Evolutionary conservation across 2,888 invertebrate genomes (phyloP), one percentile per base, ranked within the genome.

Genomic region (Ophion ventricosus): DNA sequence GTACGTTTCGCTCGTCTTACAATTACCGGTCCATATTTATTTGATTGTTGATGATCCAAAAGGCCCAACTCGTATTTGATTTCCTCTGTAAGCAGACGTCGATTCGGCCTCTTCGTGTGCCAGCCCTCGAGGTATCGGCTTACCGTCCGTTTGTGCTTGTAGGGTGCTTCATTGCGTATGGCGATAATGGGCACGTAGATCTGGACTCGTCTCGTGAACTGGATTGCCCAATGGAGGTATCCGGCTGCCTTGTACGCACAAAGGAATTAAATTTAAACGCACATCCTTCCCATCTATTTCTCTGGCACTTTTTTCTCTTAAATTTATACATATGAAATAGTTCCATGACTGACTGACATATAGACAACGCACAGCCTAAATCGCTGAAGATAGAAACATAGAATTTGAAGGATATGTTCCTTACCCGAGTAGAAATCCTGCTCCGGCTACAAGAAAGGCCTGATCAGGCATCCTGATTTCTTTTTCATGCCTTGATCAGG

Each of bases 151-250:
- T n/a, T n/a, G 23, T 78, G 70, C 63, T 63, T 66, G 63, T 54
- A 8, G 54, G 61, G 20, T 49, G 43, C 35, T 67, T 49, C 35
- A 35, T 59, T 49, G 59, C 3, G n/a, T 2, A 29, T 43, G n/a
- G 11, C 70, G n/a, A 11, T 35, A 49, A 69, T 54, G 69, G 26
- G 25, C 69, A 20, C 20, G 54, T n/a, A 26, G 87, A 87, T 84
- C 87, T 85, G 84, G 83, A 75, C 83, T 75, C 86, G 85, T 87
- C 87, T 88, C 88, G 88, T 88, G 88, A 90, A 90, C 89, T 90
- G 90, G 91, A 90, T 91, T 90, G 90, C 85, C 84, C 82, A 83
- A 80, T 70, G 83, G 87, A 86, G 69, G 84, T 87, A 88, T 88
- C 88, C 88, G 87, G 87, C 86, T 87, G 78, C 64, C 84, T 63